These are phyloP conservation scores for Scelioninae gen. 2 DNA, from an alignment of 2,888 invertebrate genomes.

Conservation along the genomic window DNA sequence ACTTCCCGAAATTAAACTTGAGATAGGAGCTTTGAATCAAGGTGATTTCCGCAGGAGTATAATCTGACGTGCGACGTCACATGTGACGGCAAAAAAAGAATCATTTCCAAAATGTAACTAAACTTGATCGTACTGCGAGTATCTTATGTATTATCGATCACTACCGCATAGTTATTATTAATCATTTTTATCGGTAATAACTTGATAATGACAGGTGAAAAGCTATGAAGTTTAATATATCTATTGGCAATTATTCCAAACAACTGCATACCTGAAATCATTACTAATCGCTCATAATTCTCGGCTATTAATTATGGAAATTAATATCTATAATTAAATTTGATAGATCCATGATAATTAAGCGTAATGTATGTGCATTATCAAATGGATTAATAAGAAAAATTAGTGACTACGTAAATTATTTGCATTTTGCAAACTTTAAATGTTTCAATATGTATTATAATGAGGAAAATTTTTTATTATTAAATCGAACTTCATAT, in stretches of 20 bases:
- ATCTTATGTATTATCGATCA: too few relatives aligned
- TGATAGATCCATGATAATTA: slow-evolving; percentile 34
- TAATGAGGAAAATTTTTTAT: too few relatives aligned
- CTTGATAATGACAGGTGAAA: slow-evolving; percentile 23
- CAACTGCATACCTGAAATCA: slow-evolving; percentile 28
- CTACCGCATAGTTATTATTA: too few relatives aligned
- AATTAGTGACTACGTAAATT: background rate
- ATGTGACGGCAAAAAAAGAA: background rate
- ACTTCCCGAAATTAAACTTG: slow-evolving; percentile 22
- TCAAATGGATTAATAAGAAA: slow-evolving; percentile 13
- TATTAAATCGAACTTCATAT: background rate
- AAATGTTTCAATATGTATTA: too few relatives aligned
- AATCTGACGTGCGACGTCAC: slow-evolving; percentile 1
- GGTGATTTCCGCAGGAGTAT: slow-evolving; percentile 3
- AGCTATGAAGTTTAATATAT: slow-evolving; percentile 34
- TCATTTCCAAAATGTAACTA: background rate
- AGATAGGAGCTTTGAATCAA: slow-evolving; percentile 20
- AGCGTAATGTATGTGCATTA: slow-evolving; percentile 3
- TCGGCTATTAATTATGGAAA: slow-evolving; percentile 27
- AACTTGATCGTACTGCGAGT: background rate
- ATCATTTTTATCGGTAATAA: too few relatives aligned
- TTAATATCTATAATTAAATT: slow-evolving; percentile 37
- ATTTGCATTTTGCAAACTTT: background rate
- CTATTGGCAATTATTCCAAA: slow-evolving; percentile 27
- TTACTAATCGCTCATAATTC: slow-evolving; percentile 26